Percentiles rank a stretch among this genome's conserved stretches.
phyloP scores from a whole-genome alignment of 2,888 invertebrate genomes.

The Nomada goodeniana region DNA sequence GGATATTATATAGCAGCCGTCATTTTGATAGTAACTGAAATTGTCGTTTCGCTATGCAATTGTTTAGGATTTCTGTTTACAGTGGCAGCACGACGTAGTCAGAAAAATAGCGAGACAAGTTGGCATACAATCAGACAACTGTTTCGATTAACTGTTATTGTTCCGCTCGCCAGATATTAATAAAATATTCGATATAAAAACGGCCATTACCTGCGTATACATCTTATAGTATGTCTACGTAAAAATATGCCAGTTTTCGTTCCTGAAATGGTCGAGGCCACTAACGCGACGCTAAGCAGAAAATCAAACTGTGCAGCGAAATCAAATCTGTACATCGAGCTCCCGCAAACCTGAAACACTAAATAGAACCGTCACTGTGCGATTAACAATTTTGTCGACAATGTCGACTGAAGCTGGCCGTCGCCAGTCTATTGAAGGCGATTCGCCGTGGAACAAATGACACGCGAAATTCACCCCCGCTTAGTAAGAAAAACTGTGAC shows the following conservation, averaged over 20 bases:
- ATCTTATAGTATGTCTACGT: neutral
- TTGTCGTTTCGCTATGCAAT: too few relatives aligned
- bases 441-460: neutral
- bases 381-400: constrained; percentile 10
- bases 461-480: neutral
- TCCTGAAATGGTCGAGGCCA: neutral
- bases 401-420: neutral
- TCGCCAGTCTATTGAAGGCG: neutral
- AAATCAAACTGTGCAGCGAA: neutral
- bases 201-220: too few relatives aligned
- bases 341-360: neutral
- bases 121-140: neutral
- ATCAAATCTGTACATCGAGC: neutral
- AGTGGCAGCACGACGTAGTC: neutral
- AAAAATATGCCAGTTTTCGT: neutral
- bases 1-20: too few relatives aligned
- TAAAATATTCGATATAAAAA: too few relatives aligned
- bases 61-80: too few relatives aligned
- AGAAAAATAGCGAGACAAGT: neutral
- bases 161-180: too few relatives aligned
- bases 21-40: too few relatives aligned
- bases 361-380: neutral
- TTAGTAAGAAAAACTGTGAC: neutral
- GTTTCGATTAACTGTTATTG: too few relatives aligned
- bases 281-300: too few relatives aligned